Conservation (phyloP, 2,888 invertebrate genomes). For the Cephus rjabovi region DNA sequence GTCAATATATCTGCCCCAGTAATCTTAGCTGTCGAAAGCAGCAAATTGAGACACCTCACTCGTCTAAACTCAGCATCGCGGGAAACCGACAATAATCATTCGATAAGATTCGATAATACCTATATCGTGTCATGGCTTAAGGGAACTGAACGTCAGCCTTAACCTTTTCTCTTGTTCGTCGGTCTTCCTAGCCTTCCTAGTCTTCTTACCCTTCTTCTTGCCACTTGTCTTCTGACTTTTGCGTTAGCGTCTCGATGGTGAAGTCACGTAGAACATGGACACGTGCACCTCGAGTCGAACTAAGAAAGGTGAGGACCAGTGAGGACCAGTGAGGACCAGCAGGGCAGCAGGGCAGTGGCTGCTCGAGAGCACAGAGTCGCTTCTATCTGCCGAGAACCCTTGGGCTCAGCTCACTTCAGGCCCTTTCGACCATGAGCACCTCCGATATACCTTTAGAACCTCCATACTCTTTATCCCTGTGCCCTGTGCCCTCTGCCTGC, state of each 20-base stretch:
- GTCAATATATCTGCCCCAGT: too few relatives aligned
- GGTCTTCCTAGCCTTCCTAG: too few relatives aligned
- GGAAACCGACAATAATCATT: too few relatives aligned
- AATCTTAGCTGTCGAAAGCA: too few relatives aligned
- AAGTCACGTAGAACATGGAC: neutral
- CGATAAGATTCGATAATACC: neutral
- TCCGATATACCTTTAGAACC: too few relatives aligned
- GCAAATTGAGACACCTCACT: too few relatives aligned
- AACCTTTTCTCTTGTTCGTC: too few relatives aligned
- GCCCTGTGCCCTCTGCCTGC: too few relatives aligned
- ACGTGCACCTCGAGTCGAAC: neutral
- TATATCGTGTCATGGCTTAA: neutral
- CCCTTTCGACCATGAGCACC: neutral
- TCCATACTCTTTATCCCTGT: too few relatives aligned
- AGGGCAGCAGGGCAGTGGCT: neutral
- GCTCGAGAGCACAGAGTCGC: neutral
- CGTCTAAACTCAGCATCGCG: too few relatives aligned
- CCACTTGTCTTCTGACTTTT: neutral
- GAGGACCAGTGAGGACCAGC: too few relatives aligned
- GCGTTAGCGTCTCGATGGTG: neutral
- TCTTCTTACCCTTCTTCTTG: too few relatives aligned
- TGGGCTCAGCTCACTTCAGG: neutral
- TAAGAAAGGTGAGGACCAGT: neutral
- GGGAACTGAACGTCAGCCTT: neutral
- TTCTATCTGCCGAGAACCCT: neutral